Evolutionary conservation across 2,888 invertebrate species (phyloP), one percentile per base, ranked within the genome.

Genomic region (Pyrochroa serraticornis): DNA sequence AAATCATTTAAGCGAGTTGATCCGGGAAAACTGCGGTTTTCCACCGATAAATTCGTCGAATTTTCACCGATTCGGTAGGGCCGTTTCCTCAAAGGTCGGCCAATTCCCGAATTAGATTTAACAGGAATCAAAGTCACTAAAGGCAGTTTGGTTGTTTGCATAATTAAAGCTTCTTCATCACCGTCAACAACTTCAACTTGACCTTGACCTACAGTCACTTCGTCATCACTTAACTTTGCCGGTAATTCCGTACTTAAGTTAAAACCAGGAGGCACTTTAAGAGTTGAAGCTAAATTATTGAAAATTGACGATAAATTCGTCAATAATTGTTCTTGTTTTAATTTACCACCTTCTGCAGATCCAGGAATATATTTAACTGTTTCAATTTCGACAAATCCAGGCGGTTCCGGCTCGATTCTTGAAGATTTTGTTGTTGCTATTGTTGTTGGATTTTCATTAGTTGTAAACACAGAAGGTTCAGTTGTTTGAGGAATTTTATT

Each of bases 71-170:
- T 52, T 13, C 74, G 72, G 77, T 79, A 69, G 81, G 83, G 87
- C 36, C 87, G 80, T 1, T 88, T 89, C 66, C 89, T 80, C 39
- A 91, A 79, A 0, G 90, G 90, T 61, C 89, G 81, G 54, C 87
- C 87, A 3, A 91, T 83, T 0, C 91, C 91, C 0, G 90, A 85
- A 77, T 92, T 92, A 1, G 92, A 92, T 71, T 91, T 88, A 0
- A 87, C 91, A 0, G 92, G 92, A 53, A 91, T 80, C 37, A 92
- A 76, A 0, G 91, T 92, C 1, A 86, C 85, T 12, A 87, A 70
- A n/a, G 79, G 79, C 47, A 76, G 66, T 64, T 77, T 76, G 6
- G 76, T 76, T 7, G 74, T 73, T 57, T 73, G 72, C 52, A 70
- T 65, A 60, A 77, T 70, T 44, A 78, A 58, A 14, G 73, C 67